A percentile compares a stretch with the other conserved stretches of the same genome.
These are phyloP conservation scores for Pogona vitticeps DNA, from an alignment of 2,113 vertebrate genomes.

Conservation along the genomic window DNA sequence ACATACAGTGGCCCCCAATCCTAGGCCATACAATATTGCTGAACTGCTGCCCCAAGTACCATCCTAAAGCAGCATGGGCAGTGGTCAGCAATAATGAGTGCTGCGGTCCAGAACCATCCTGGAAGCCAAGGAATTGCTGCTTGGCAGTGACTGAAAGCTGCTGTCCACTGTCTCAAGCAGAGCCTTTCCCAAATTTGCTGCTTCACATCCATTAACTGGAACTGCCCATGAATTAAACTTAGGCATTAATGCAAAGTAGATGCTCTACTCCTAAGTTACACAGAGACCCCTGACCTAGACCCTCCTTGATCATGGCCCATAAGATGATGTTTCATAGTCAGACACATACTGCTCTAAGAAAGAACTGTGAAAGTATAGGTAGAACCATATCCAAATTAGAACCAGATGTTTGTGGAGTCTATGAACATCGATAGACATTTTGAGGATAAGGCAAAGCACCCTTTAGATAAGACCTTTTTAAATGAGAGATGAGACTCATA, in stretches of 20 bases:
- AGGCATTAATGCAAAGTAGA: too few relatives aligned
- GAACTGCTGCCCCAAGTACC: neutral
- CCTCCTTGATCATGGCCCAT: neutral
- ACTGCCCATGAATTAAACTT: neutral
- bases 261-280: too few relatives aligned
- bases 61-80: neutral
- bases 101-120: neutral
- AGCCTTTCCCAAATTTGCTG: neutral
- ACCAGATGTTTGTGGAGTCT: neutral
- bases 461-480: neutral
- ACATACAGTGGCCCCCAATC: too few relatives aligned
- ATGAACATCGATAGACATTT: neutral
- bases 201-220: neutral
- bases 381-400: neutral
- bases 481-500: neutral
- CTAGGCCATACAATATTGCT: too few relatives aligned
- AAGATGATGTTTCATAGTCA: neutral
- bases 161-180: neutral
- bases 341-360: neutral
- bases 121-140: too few relatives aligned
- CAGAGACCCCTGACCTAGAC: neutral
- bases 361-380: neutral
- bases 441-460: neutral
- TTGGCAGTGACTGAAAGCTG: too few relatives aligned
- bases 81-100: neutral